Evolutionary conservation across 2,113 vertebrate species (phyloP).

Genomic region (Egretta garzetta): DNA sequence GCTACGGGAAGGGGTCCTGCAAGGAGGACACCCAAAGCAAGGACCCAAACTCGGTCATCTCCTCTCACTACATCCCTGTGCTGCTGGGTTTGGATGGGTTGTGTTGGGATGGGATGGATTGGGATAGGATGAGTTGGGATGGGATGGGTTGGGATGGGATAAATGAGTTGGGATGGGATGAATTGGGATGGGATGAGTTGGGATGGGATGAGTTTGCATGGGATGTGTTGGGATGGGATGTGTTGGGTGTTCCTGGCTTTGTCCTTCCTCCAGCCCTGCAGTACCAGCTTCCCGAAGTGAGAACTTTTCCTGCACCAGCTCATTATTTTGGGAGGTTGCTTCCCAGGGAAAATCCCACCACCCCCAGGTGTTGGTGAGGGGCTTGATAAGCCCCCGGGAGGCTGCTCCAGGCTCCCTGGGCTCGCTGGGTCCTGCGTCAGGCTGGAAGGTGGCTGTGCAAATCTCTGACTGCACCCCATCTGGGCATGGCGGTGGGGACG

Average conservation of each 20-base stretch:
- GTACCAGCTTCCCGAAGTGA: fast-evolving
- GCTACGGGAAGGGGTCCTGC: neutral
- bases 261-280: neutral
- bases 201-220: too few species aligned
- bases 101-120: too few species aligned
- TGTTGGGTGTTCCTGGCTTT: neutral
- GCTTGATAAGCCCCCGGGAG: fast-evolving
- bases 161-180: too few species aligned
- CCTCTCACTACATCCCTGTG: neutral
- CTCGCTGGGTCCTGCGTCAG: neutral
- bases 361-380: neutral
- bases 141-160: too few species aligned
- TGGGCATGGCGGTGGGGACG: fast-evolving
- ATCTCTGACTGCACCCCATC: neutral
- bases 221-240: too few species aligned
- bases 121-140: too few species aligned
- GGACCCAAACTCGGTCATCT: neutral
- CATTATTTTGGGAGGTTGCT: neutral
- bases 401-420: neutral
- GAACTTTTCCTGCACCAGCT: neutral
- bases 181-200: too few species aligned
- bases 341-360: neutral
- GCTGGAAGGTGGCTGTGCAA: neutral
- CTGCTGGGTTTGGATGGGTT: too few species aligned
- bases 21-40: neutral